Evolutionary conservation across 2,797 vertebrate species (phyloP).

Genomic region (Loris lydekkerianus): DNA sequence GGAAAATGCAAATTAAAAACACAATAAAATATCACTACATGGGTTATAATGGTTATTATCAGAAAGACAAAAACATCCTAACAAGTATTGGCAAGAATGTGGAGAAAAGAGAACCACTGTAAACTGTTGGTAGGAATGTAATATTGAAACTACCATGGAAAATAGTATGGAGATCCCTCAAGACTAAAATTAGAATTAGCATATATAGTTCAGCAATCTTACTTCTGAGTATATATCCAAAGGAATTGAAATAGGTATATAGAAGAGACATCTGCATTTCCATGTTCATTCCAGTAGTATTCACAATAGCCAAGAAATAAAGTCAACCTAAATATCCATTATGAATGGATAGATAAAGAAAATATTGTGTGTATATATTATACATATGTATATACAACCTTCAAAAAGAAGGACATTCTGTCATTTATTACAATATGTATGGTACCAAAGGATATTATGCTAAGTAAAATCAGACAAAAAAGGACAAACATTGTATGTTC

Average conservation of each 20-base stretch:
- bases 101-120: not conserved
- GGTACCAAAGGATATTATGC: not conserved
- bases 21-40: not conserved
- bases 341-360: not conserved
- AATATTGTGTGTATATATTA: not conserved
- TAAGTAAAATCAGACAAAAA: not conserved
- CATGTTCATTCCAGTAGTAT: not conserved
- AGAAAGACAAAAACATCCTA: not conserved
- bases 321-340: not conserved
- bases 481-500: not conserved
- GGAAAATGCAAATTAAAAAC: not conserved
- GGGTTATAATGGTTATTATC: not conserved
- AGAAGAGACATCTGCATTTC: not conserved
- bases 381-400: not conserved
- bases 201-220: not conserved
- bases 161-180: not conserved
- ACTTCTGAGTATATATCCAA: not conserved
- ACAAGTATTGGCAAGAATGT: not conserved
- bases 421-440: not conserved
- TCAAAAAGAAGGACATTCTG: not conserved
- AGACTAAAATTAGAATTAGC: not conserved
- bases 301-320: not conserved
- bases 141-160: not conserved
- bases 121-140: not conserved
- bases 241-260: not conserved